Conservation (phyloP, 2,113 vertebrate genomes). For the Donacobius atricapilla region DNA sequence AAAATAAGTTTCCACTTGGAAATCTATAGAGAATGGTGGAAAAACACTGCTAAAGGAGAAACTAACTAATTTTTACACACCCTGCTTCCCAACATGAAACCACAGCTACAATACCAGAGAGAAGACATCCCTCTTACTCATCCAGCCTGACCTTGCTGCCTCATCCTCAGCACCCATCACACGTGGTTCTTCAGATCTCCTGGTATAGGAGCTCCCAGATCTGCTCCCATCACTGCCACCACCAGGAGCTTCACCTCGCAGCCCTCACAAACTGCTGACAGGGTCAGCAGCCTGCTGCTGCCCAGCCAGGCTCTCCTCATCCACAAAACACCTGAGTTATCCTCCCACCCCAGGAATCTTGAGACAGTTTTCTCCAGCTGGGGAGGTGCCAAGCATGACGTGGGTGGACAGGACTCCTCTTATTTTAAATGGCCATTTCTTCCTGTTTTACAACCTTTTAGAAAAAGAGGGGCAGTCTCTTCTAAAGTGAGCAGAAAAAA, state of each 20-base stretch:
- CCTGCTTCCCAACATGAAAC: rapidly evolving
- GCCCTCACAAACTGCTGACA: neutral
- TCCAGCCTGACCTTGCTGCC: neutral
- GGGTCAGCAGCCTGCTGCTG: neutral
- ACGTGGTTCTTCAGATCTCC: neutral
- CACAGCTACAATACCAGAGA: neutral
- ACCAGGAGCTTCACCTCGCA: neutral
- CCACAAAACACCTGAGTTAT: neutral
- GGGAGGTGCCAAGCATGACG: neutral
- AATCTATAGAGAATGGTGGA: neutral
- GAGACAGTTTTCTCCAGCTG: neutral
- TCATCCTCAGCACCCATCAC: neutral
- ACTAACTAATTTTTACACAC: neutral
- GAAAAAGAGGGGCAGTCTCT: neutral
- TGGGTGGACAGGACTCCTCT: neutral
- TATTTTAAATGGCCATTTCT: neutral
- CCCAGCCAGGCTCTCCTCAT: neutral
- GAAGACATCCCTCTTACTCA: neutral
- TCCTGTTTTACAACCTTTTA: neutral
- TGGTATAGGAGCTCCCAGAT: neutral
- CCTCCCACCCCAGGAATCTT: neutral
- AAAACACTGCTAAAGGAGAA: neutral
- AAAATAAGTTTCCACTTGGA: neutral
- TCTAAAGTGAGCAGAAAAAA: neutral
- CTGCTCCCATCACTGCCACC: neutral